Evolutionary conservation across 92 coral and sea anemone species (phyloP).

Genomic region (Actinostola sp.): DNA sequence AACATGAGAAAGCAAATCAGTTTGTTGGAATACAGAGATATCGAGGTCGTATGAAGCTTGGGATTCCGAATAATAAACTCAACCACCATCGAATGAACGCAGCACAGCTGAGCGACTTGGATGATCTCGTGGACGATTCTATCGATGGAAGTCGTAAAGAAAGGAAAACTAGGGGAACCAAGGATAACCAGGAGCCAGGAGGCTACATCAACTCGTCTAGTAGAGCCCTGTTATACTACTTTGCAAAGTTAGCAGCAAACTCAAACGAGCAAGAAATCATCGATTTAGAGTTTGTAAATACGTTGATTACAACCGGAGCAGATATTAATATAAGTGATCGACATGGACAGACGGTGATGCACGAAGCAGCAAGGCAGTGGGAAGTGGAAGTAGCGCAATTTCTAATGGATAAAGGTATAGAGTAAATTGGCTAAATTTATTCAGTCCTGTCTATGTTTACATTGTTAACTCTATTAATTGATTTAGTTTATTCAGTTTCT

Average conservation of each 20-base stretch:
- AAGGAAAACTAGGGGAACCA: slow-evolving; percentile 37
- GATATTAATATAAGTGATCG: slow-evolving; percentile 80
- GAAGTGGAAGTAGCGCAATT: slow-evolving; percentile 85
- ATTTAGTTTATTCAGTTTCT: too few species aligned
- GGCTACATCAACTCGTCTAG: slow-evolving; percentile 92
- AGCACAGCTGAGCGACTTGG: slow-evolving; percentile 82
- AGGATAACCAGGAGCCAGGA: slow-evolving; percentile 30
- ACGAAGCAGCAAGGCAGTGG: slow-evolving; percentile 97
- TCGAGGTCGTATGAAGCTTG: slow-evolving; percentile 12
- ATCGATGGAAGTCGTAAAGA: slow-evolving; percentile 32
- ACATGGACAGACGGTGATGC: slow-evolving; percentile 89
- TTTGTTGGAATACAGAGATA: slow-evolving; percentile 34
- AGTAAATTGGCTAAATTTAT: too few species aligned
- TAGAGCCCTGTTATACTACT: slow-evolving; percentile 86
- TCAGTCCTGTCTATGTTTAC: too few species aligned
- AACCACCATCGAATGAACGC: slow-evolving; percentile 75
- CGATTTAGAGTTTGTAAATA: slow-evolving; percentile 88
- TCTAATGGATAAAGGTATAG: slow-evolving; percentile 83
- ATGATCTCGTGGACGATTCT: slow-evolving; percentile 71
- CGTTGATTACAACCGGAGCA: slow-evolving; percentile 85
- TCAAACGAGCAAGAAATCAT: slow-evolving; percentile 81
- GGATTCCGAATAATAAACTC: slow-evolving; percentile 29
- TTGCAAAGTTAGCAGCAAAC: slow-evolving; percentile 84
- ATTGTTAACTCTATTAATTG: too few species aligned
- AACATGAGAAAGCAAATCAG: slow-evolving; percentile 44